A percentile compares a stretch with the other conserved stretches of the same genome.
phyloP scores from a whole-genome alignment of 2,113 vertebrate genomes.

The Panurus biarmicus region DNA sequence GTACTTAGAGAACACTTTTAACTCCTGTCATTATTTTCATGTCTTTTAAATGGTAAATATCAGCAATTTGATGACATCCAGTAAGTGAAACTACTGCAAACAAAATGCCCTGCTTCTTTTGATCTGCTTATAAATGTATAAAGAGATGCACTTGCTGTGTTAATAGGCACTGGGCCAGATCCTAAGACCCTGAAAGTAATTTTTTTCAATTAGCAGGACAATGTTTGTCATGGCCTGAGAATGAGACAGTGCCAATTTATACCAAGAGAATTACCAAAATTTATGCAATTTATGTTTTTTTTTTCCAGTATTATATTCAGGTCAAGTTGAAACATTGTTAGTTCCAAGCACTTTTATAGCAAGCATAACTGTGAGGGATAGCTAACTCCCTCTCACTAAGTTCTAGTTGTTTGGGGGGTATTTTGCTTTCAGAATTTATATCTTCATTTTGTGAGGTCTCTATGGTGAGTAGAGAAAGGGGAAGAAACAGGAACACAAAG shows the following conservation, averaged over 20 bases:
- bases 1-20: neutral
- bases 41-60: conserved; percentile 12
- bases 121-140: neutral
- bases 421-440: neutral
- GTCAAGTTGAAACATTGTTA: neutral
- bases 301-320: neutral
- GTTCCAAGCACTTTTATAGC: neutral
- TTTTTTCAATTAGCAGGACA: neutral
- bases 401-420: neutral
- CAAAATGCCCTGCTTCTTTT: neutral
- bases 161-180: neutral
- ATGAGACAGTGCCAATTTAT: neutral
- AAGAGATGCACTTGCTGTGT: neutral
- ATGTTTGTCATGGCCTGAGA: neutral
- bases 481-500: neutral
- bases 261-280: neutral
- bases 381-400: no score
- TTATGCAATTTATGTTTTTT: neutral
- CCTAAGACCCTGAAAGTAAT: neutral
- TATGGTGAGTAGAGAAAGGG: neutral
- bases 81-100: neutral
- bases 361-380: no score
- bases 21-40: neutral
- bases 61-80: neutral
- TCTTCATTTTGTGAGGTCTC: neutral